These are phyloP conservation scores for Chelidonichthys spinosus DNA, from an alignment of 2,797 vertebrate genomes.

Conservation along the genomic window DNA sequence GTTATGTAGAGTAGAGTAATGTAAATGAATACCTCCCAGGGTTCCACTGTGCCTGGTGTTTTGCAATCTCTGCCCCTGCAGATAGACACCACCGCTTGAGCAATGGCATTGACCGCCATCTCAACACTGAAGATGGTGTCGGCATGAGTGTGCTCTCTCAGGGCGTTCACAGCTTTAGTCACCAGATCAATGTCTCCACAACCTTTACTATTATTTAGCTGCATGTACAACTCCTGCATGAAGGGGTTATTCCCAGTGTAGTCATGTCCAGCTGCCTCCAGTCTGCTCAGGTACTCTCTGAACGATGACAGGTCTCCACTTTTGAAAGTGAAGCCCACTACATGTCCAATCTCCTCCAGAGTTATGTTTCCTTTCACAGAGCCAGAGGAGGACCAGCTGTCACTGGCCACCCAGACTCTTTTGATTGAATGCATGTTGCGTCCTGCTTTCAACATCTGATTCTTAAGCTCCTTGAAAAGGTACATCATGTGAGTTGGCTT, in stretches of 20 bases:
- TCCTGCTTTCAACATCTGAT: constrained; percentile 69
- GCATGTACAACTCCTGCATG: constrained; percentile 65
- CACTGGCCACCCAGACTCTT: constrained; percentile 91
- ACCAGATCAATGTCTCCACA: neutral
- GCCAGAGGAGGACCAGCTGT: constrained; percentile 87
- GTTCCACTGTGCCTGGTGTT: constrained; percentile 76
- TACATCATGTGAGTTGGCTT: constrained; percentile 82
- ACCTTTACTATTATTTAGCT: constrained; percentile 1
- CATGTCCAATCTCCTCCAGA: constrained; percentile 83
- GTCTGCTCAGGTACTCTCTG: constrained; percentile 79
- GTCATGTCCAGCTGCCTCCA: constrained; percentile 55
- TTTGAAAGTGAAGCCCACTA: constrained; percentile 91
- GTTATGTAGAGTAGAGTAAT: neutral
- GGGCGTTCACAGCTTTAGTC: constrained; percentile 28
- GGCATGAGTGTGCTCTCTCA: constrained; percentile 60
- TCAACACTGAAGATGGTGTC: constrained; percentile 83
- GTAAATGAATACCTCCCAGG: constrained; percentile 86
- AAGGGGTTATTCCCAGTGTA: constrained; percentile 77
- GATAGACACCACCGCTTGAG: constrained; percentile 82
- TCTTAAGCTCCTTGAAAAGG: constrained; percentile 81
- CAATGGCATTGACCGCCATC: constrained; percentile 87
- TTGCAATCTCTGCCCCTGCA: constrained; percentile 84
- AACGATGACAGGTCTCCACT: constrained; percentile 82
- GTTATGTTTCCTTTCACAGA: constrained; percentile 77
- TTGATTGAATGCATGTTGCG: constrained; percentile 70